Evolutionary conservation across 2,797 vertebrate genomes (phyloP).

Genomic region (Parauchenoglanis punctatus): DNA sequence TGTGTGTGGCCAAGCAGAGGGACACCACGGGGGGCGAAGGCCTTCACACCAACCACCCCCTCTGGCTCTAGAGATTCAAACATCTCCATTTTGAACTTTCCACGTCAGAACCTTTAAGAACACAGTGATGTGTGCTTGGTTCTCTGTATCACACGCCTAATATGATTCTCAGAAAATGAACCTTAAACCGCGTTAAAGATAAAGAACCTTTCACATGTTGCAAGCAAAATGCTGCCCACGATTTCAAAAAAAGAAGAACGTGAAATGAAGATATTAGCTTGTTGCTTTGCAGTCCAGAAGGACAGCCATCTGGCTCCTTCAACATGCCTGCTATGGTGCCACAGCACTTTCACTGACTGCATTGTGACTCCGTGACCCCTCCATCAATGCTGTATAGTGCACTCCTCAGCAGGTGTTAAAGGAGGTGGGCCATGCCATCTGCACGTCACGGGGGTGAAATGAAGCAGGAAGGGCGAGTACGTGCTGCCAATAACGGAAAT

Average conservation of each 20-base stretch:
- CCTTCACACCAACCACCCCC: slow-evolving; percentile 27
- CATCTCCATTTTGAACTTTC: background rate
- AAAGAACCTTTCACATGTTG: background rate
- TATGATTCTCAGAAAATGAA: background rate
- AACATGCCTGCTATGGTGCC: slow-evolving; percentile 67
- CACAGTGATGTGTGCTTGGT: background rate
- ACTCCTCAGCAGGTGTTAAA: slow-evolving; percentile 73
- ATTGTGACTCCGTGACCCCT: slow-evolving; percentile 66
- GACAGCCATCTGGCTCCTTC: slow-evolving; percentile 72
- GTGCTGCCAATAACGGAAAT: background rate
- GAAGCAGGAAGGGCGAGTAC: slow-evolving; percentile 43
- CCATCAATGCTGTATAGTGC: slow-evolving; percentile 69
- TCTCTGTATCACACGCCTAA: background rate
- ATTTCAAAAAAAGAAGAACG: background rate
- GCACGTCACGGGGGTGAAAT: slow-evolving; percentile 70
- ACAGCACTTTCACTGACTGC: slow-evolving; percentile 71
- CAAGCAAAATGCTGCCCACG: background rate
- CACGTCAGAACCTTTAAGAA: background rate
- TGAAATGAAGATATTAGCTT: slow-evolving; percentile 46
- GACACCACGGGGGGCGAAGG: slow-evolving; percentile 65
- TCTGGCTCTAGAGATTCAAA: background rate
- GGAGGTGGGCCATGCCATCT: slow-evolving; percentile 75
- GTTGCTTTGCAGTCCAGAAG: slow-evolving; percentile 52
- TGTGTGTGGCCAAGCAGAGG: slow-evolving; percentile 72
- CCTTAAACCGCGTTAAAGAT: background rate